Conservation (phyloP, 2,888 invertebrate species). For the Unio pictorum region DNA sequence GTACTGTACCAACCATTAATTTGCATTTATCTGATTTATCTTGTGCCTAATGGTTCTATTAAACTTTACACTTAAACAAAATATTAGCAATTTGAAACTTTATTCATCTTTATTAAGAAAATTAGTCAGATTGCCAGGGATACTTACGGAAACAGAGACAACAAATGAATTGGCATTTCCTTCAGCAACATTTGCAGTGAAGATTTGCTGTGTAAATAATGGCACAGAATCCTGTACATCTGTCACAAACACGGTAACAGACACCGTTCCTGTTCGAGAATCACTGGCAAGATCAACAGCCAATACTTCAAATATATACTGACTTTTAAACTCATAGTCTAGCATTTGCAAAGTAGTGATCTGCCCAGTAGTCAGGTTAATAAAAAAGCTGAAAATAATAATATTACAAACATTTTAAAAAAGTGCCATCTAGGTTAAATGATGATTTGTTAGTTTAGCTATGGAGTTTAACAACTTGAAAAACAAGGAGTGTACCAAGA, state of each 20-base stretch:
- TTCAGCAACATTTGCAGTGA: conserved; percentile 46
- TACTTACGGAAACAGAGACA: conserved; percentile 36
- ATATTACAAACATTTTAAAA: too few relatives aligned
- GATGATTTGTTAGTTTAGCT: too few relatives aligned
- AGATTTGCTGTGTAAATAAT: conserved; percentile 40
- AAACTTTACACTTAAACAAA: too few relatives aligned
- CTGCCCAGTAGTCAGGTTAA: conserved; percentile 33
- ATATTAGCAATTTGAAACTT: too few relatives aligned
- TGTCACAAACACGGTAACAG: conserved; percentile 35
- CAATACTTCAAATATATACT: conserved; percentile 39
- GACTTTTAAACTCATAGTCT: conserved; percentile 41
- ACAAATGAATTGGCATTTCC: conserved; percentile 22
- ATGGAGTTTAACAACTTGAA: too few relatives aligned
- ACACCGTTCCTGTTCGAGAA: conserved; percentile 31
- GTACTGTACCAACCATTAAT: too few relatives aligned
- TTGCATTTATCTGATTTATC: too few relatives aligned
- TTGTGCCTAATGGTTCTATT: too few relatives aligned
- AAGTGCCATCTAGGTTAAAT: too few relatives aligned
- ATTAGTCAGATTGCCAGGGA: background rate
- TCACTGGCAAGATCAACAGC: conserved; percentile 38
- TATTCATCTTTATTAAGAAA: too few relatives aligned
- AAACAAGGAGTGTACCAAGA: too few relatives aligned
- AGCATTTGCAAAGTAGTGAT: conserved; percentile 41
- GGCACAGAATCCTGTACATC: conserved; percentile 63
- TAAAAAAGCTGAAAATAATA: conserved; percentile 27